Evolutionary conservation across 2,797 vertebrate genomes (phyloP), one percentile per base, ranked within the genome.

Genomic region (Silurus lanzhouensis): DNA sequence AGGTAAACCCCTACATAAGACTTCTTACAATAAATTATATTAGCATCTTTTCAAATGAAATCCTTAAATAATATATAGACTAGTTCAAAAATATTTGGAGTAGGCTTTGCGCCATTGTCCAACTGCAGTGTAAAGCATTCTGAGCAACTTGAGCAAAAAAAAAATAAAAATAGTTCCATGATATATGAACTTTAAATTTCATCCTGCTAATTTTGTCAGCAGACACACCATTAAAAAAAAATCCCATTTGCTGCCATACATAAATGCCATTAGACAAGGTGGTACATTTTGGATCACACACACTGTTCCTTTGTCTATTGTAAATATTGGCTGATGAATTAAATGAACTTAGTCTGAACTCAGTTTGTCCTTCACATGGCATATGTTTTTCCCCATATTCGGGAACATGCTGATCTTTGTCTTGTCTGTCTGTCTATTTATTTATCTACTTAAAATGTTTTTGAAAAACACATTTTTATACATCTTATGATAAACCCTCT

Each of bases 1-100:
- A 48, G 93, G 95, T 96, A 88, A 90, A 84, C 76, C 67, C 22
- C 19, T 52, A 6, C 55, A 52, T 57, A 57, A 76, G 60, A 6
- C 9, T 60, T 60, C 27, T 22, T 10, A 60, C 27, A 44, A 44
- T 38, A 60, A 38, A 60, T 19, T 77, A 77, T 58, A 76, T 38
- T 58, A 20, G 55, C 55, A 31, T 12, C 17, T 77, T 77, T 58
- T 58, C 15, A 58, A 27, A 20, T 31, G 25, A 58, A 27, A 15
- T 58, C n/a, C 15, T 75, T 20, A 31, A 31, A 19, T 77, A 38
- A 77, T 31, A 20, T 20, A 77, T 9, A 61, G 57, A 22, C 5
- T 77, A 10, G 55, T 22, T 2, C 31, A 38, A 38, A 48, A 38
- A 13, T 61, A 13, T 61, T 76, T 76, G 25, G 14, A 58, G 10